Conservation (phyloP, 1,140 invertebrate species). For the Eufriesea mexicana region DNA sequence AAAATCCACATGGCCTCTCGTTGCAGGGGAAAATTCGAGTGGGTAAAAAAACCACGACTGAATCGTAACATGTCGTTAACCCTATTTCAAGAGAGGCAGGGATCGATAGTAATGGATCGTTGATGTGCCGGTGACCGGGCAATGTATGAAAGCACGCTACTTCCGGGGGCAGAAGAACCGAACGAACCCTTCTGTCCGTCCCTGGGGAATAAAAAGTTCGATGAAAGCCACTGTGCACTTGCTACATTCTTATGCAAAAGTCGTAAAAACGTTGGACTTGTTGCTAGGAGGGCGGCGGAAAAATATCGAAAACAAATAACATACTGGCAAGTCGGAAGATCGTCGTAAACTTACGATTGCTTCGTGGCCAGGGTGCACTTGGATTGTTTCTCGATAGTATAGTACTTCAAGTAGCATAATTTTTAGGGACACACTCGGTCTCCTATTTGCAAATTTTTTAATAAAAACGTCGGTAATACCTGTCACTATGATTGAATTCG, state of each 20-base stretch:
- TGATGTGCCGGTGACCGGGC: constrained; percentile 61
- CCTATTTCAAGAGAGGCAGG: constrained; percentile 39
- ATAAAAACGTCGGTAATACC: too few species aligned
- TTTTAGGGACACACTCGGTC: too few species aligned
- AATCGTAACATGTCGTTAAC: constrained; percentile 55
- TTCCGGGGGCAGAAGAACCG: constrained; percentile 39
- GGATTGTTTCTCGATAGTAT: neutral
- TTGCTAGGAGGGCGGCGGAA: constrained; percentile 24
- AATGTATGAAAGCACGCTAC: constrained; percentile 63
- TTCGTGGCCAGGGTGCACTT: neutral
- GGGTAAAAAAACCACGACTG: neutral
- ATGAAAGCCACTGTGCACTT: constrained; percentile 17
- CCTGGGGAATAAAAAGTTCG: constrained; percentile 40
- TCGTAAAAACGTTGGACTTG: constrained; percentile 51
- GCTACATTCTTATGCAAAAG: constrained; percentile 27
- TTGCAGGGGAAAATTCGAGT: neutral
- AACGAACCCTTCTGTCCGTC: constrained; percentile 18
- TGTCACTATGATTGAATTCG: too few species aligned
- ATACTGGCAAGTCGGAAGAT: neutral
- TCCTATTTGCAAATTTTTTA: too few species aligned
- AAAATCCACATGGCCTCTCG: neutral
- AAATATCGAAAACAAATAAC: constrained; percentile 4
- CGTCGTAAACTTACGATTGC: neutral
- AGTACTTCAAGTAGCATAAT: neutral
- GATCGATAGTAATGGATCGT: constrained; percentile 66